phyloP scores from a whole-genome alignment of 2,113 vertebrate species.

The Atlantisia rogersi region DNA sequence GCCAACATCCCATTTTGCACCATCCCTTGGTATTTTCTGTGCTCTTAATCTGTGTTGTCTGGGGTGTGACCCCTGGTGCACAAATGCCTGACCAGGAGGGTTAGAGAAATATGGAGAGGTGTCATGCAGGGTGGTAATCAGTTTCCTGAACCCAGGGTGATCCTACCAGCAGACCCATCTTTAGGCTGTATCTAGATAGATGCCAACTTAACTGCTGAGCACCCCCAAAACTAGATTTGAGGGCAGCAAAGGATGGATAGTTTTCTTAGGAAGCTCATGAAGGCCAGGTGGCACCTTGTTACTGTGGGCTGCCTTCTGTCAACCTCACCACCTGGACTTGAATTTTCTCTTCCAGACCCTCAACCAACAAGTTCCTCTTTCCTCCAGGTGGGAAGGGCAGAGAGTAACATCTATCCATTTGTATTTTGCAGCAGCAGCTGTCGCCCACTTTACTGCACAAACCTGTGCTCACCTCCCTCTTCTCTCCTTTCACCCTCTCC shows the following conservation, averaged over 20 bases:
- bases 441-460: background rate
- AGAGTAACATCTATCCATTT: background rate
- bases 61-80: background rate
- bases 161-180: background rate
- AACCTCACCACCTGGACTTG: background rate
- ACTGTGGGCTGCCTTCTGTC: background rate
- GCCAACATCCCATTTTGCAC: too few species aligned
- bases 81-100: background rate
- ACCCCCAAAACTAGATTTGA: background rate
- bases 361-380: background rate
- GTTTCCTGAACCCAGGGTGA: background rate
- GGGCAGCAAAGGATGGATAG: background rate
- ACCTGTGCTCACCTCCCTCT: background rate
- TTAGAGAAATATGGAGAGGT: background rate
- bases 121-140: background rate
- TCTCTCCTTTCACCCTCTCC: background rate
- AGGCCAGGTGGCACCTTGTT: background rate
- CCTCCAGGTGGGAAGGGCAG: background rate
- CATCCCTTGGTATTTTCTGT: background rate
- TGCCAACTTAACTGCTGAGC: background rate
- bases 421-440: background rate
- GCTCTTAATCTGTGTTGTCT: background rate
- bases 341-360: background rate
- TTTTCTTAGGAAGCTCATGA: background rate
- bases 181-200: background rate